These are phyloP conservation scores for Lepisosteus oculatus DNA, from an alignment of 2,113 vertebrate genomes.

Conservation along the genomic window DNA sequence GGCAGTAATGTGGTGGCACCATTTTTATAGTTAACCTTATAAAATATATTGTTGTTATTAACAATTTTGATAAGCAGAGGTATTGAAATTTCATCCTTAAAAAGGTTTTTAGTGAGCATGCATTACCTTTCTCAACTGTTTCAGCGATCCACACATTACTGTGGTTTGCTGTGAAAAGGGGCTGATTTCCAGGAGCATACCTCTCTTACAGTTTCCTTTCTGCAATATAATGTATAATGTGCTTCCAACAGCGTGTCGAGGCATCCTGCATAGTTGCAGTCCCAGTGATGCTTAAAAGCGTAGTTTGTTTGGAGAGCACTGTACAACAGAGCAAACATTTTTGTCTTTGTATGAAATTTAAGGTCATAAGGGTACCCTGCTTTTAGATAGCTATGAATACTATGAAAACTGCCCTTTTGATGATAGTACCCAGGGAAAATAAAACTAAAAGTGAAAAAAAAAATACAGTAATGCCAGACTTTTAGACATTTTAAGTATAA, in stretches of 20 bases:
- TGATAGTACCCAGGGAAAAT: constrained; percentile 3
- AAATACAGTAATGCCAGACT: too few species aligned
- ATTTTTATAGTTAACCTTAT: too few species aligned
- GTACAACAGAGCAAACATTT: constrained; percentile 2
- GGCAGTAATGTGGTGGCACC: too few species aligned
- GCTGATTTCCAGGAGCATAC: neutral
- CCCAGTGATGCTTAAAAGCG: neutral
- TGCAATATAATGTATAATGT: neutral
- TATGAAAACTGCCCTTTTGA: neutral
- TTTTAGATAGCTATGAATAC: neutral
- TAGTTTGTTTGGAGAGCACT: neutral
- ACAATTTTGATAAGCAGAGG: too few species aligned
- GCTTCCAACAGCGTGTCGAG: constrained; percentile 5
- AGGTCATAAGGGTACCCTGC: neutral
- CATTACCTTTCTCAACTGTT: too few species aligned
- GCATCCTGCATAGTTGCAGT: constrained; percentile 6
- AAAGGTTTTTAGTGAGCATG: too few species aligned
- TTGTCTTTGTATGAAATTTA: constrained; percentile 7
- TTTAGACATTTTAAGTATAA: too few species aligned
- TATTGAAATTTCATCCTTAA: too few species aligned
- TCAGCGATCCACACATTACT: too few species aligned
- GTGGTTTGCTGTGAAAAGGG: neutral
- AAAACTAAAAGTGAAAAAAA: neutral
- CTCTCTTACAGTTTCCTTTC: neutral
- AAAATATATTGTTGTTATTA: too few species aligned